These are phyloP conservation scores for Sinopyrophorus schimmeli DNA, from an alignment of 2,888 invertebrate species.

Conservation along the genomic window DNA sequence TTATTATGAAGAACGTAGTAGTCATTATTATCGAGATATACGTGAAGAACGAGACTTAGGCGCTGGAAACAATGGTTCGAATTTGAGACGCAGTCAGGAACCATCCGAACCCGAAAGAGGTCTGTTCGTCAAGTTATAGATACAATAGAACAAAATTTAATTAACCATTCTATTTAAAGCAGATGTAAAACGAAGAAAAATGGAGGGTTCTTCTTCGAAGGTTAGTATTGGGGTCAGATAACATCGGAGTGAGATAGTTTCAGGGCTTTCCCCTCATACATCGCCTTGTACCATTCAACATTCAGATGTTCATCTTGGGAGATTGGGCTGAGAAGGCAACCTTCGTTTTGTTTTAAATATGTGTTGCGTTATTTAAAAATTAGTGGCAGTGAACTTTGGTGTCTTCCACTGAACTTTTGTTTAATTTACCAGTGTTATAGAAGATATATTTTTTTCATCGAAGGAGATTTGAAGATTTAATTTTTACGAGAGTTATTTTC, in stretches of 20 bases:
- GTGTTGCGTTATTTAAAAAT: conserved; percentile 25
- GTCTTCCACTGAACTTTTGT: conserved; percentile 18
- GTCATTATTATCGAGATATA: conserved; percentile 50
- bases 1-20: conserved; percentile 55
- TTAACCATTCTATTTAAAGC: too few species aligned
- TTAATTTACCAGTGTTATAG: conserved; percentile 12
- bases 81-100: conserved; percentile 60
- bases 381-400: conserved; percentile 26
- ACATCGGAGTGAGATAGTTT: conserved; percentile 53
- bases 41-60: conserved; percentile 60
- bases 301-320: conserved; percentile 55
- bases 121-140: conserved; percentile 38
- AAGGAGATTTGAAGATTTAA: background rate
- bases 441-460: conserved; percentile 1
- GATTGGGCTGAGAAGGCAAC: conserved; percentile 60
- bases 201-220: conserved; percentile 79
- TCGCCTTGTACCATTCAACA: conserved; percentile 30
- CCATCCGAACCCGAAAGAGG: conserved; percentile 65
- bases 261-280: conserved; percentile 46
- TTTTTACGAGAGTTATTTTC: background rate
- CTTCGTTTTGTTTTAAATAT: conserved; percentile 26
- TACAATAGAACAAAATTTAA: too few species aligned
- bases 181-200: conserved; percentile 84
- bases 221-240: conserved; percentile 73
- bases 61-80: conserved; percentile 59